These are phyloP conservation scores for Ginglymostoma cirratum DNA, from an alignment of 2,113 vertebrate genomes.

Conservation along the genomic window DNA sequence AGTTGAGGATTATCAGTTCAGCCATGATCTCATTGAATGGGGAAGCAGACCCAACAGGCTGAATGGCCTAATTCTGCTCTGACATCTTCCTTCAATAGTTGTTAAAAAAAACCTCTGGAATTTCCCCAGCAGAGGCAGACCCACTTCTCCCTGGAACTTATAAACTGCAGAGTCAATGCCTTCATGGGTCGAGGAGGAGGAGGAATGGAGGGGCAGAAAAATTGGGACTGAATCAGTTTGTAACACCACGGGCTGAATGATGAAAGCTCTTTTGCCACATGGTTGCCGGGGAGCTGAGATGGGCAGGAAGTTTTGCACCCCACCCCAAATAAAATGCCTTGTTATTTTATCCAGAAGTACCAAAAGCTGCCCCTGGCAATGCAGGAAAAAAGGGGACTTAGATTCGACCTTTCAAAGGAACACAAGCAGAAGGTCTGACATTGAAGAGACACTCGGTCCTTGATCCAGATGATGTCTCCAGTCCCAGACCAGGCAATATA, in stretches of 20 bases:
- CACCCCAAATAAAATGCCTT: too few relatives aligned
- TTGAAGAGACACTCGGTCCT: neutral
- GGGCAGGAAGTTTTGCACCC: neutral
- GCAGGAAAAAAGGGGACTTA: neutral
- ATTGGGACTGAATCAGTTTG: neutral
- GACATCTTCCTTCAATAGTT: neutral
- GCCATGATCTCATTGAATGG: too few relatives aligned
- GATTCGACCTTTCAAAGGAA: neutral
- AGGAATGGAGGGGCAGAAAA: neutral
- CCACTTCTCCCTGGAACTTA: neutral
- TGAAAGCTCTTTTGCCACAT: neutral
- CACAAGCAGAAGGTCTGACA: neutral
- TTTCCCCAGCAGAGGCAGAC: neutral
- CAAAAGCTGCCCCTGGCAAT: neutral
- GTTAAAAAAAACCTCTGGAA: neutral
- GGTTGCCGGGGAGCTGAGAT: neutral
- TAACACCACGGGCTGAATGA: neutral
- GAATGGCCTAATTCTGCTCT: too few relatives aligned
- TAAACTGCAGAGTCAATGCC: neutral
- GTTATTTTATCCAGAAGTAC: too few relatives aligned
- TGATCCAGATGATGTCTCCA: neutral
- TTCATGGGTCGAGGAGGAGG: neutral
- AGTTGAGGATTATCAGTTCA: too few relatives aligned
- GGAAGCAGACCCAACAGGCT: too few relatives aligned
- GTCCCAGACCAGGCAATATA: neutral